Evolutionary conservation across 2,113 vertebrate species (phyloP).

Genomic region (Montifringilla adamsi): DNA sequence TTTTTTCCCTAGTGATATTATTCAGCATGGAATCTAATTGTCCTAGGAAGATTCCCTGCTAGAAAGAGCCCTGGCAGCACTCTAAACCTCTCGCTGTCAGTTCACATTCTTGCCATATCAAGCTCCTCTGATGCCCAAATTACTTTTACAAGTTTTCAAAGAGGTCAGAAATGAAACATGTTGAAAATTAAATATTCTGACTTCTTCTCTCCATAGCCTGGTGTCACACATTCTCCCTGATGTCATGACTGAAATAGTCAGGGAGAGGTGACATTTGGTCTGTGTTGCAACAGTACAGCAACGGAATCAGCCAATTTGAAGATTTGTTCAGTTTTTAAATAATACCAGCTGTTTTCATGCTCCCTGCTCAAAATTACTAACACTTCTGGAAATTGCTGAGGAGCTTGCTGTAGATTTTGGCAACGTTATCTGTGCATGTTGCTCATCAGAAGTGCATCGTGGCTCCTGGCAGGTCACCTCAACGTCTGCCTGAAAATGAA

Average conservation of each 20-base stretch:
- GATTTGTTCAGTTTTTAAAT: constrained; percentile 30
- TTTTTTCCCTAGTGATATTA: background rate
- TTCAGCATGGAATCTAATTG: background rate
- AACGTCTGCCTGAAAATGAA: constrained; percentile 18
- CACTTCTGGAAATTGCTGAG: constrained; percentile 18
- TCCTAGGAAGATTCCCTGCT: background rate
- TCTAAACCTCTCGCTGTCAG: background rate
- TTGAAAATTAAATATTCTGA: background rate
- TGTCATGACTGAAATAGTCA: background rate
- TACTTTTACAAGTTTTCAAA: constrained; percentile 15
- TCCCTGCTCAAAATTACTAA: background rate
- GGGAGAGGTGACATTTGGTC: background rate
- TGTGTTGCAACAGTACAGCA: background rate
- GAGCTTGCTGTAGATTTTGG: background rate
- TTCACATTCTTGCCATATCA: background rate
- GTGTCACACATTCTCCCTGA: background rate
- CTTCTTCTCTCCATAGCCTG: background rate
- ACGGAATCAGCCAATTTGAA: constrained; percentile 22
- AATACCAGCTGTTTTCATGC: background rate
- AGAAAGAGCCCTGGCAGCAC: background rate
- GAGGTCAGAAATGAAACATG: background rate
- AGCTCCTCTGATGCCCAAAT: background rate
- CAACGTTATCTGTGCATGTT: background rate
- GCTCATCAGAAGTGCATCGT: constrained; percentile 8
- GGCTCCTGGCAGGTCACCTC: constrained; percentile 24